Base-by-base conservation (phyloP, 2,888 invertebrate species). In the Chymomyza procnemis region DNA sequence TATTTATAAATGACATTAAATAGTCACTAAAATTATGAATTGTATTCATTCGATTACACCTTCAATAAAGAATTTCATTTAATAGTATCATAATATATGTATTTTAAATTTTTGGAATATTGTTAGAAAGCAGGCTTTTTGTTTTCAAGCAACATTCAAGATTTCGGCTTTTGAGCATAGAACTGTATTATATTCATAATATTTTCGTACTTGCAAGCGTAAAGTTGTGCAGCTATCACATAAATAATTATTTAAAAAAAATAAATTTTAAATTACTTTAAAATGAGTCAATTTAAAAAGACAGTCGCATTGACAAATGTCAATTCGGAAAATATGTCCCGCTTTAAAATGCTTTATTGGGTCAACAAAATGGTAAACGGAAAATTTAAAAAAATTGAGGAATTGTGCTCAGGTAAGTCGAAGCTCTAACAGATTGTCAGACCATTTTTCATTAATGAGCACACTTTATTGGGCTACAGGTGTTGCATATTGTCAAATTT, bases 331-430 rank as follows among this genome's bases (percentile, higher is more conserved):
- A 99, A 99, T 91, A 93, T 99, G 74, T 98, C 98, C 82, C 94
- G 99, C 78, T 98, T 99, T 93, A 99, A 99, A 88, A 98, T 99
- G 96, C 92, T 99, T 75, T 95, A 96, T 69, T 99, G 99, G 99
- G 97, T 99, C 72, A 99, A 99, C 90, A 96, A 96, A 89, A 97
- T 97, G 88, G 93, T 99, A 22, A 95, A 97, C 88, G 95, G 98
- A 6, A 95, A 94, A 88, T 96, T 96, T 88, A 94, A 94, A 58
- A 99, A 99, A 93, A 98, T 99, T 76, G 99, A 99, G 91, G 99
- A 99, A 91, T 92, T 99, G 73, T 97, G 98, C 90, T 96, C 98
- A 68, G 91, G 91, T 91, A 79, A 84, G 70, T 61, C 9, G 9
- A 14, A 18, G 8, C n/a, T 18, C 4, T 21, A 2, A 26, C 4